Evolutionary conservation across 2,797 vertebrate genomes (phyloP), one percentile per base, ranked within the genome.

Genomic region (Pantherophis vulpinus): DNA sequence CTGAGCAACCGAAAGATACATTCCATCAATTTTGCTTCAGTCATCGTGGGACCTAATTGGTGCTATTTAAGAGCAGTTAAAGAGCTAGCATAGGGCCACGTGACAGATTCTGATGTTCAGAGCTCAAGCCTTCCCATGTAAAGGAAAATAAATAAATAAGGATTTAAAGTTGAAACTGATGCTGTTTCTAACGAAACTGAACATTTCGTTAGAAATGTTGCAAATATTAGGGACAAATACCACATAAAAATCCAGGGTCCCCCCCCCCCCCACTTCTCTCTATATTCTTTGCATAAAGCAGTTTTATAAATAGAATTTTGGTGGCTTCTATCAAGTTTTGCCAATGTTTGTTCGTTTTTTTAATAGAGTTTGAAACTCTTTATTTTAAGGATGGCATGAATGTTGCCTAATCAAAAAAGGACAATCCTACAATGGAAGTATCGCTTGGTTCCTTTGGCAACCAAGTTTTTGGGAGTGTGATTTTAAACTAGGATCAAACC

Each of bases 41-140:
- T 58, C 59, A 25, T 11, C 0, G 86, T 51, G 55, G 55, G 29
- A 90, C 42, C 42, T 74, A 94, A 60, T 2, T 37, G 91, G 37
- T 70, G n/a, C 61, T 91, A 91, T 14, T 92, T n/a, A 93, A 94
- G 91, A 11, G 14, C 55, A 23, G 23, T 54, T 90, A 66, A 70
- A 37, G 2, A 29, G 55, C 37, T 56, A 87, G 42, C 55, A 51
- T 88, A 59, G 51, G 89, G 54, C 51, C 58, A 87, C 91, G 29
- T 1, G 88, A 1, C 10, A 25, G 58, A 91, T 70, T 25, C 83
- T 90, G 58, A 23, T 37, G 32, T 23, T 92, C 59, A 89, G 56
- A 88, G 37, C 5, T 93, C 60, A 70, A 25, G 11, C 54, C 56
- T 56, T 83, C 66, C 58, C 5, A 89, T 42, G 51, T 88, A 92